These are phyloP conservation scores for Coelopa frigida DNA, from an alignment of 1,140 invertebrate species.

Conservation along the genomic window DNA sequence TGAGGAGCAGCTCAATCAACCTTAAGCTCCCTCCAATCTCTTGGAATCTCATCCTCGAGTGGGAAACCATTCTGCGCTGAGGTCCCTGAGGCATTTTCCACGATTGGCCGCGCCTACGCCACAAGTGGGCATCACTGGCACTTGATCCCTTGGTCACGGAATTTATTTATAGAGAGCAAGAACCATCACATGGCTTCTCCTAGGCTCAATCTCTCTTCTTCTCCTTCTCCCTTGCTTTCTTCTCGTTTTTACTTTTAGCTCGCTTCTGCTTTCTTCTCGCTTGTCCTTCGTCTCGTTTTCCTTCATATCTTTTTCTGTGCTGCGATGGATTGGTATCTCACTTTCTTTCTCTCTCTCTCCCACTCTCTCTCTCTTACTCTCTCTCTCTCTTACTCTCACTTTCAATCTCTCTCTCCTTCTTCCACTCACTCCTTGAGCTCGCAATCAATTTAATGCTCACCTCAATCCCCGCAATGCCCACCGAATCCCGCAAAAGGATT, in stretches of 20 bases:
- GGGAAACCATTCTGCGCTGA: too few relatives aligned
- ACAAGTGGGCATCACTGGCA: too few relatives aligned
- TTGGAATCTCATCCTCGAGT: too few relatives aligned
- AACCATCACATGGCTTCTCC: too few relatives aligned
- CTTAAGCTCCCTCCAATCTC: too few relatives aligned
- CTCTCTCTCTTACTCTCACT: background rate
- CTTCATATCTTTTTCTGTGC: background rate
- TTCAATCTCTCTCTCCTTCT: background rate
- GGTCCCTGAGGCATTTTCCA: too few relatives aligned
- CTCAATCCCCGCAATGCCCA: background rate
- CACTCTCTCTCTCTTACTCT: background rate
- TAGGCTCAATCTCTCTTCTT: background rate
- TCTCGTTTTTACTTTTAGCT: background rate
- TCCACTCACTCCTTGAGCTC: background rate
- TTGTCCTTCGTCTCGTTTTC: background rate
- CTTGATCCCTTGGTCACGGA: too few relatives aligned
- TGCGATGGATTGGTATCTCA: background rate
- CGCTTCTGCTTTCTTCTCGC: background rate
- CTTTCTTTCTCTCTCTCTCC: background rate
- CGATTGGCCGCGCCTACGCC: too few relatives aligned
- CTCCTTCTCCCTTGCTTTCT: background rate
- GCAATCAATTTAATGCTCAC: background rate
- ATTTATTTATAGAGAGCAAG: too few relatives aligned
- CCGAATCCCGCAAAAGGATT: background rate
- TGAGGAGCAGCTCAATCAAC: too few relatives aligned